Percentiles rank a stretch among this genome's conserved stretches.
These are phyloP conservation scores for Holothuria glaberrima DNA, from an alignment of 35 echinoderm and acorn worm genomes.

Conservation along the genomic window DNA sequence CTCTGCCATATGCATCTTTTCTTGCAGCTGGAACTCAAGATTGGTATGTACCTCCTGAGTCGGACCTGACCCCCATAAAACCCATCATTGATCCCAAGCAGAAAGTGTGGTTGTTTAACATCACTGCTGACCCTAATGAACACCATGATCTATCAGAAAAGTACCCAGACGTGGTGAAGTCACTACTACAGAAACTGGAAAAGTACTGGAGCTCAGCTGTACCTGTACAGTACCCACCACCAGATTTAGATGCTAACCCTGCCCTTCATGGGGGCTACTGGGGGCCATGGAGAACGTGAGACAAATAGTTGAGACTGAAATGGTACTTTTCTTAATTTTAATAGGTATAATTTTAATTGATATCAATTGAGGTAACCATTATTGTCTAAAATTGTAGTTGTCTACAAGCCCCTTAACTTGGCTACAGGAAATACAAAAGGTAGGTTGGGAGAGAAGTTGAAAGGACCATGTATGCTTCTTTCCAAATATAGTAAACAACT, in stretches of 20 bases:
- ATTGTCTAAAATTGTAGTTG: too few relatives aligned
- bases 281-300: conserved; percentile 59
- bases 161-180: conserved; percentile 61
- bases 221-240: conserved; percentile 45
- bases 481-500: too few relatives aligned
- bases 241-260: conserved; percentile 42
- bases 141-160: conserved; percentile 55
- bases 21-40: conserved; percentile 1
- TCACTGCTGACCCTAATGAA: conserved; percentile 65
- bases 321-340: too few relatives aligned
- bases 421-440: too few relatives aligned
- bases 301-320: background rate
- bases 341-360: too few relatives aligned
- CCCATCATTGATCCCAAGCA: conserved; percentile 17
- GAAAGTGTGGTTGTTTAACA: conserved; percentile 64
- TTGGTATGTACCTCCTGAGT: conserved; percentile 58
- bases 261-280: conserved; percentile 43
- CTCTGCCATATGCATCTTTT: too few relatives aligned
- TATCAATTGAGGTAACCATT: too few relatives aligned
- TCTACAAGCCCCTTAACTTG: too few relatives aligned
- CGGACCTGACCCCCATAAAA: conserved; percentile 11
- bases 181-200: conserved; percentile 51
- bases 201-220: conserved; percentile 64
- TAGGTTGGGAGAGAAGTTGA: too few relatives aligned
- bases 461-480: too few relatives aligned